phyloP scores from a whole-genome alignment of 2,797 vertebrate genomes.

The Florisuga fusca region DNA sequence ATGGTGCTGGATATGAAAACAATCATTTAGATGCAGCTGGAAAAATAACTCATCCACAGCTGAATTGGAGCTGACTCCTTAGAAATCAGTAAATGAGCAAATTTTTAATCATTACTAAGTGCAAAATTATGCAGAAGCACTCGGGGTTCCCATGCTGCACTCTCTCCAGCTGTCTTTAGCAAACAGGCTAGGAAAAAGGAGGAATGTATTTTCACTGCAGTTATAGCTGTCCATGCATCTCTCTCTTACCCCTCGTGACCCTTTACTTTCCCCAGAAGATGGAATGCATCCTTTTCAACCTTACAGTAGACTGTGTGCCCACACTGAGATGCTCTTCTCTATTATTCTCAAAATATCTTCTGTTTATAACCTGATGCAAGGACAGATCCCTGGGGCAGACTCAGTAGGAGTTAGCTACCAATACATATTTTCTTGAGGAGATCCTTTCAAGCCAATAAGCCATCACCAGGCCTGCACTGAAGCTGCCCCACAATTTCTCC shows the following conservation, averaged over 20 bases:
- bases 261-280: too few relatives aligned
- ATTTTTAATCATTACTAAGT: conserved; percentile 41
- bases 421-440: too few relatives aligned
- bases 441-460: too few relatives aligned
- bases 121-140: conserved; percentile 35
- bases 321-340: too few relatives aligned
- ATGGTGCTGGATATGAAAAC: conserved; percentile 45
- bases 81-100: conserved; percentile 58
- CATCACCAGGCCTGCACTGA: neutral
- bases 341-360: too few relatives aligned
- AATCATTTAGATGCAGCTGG: conserved; percentile 63
- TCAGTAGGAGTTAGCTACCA: too few relatives aligned
- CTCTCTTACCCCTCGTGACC: too few relatives aligned
- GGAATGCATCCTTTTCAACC: too few relatives aligned
- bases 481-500: neutral
- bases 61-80: conserved; percentile 45
- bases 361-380: too few relatives aligned
- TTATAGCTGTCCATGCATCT: neutral
- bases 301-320: too few relatives aligned
- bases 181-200: neutral
- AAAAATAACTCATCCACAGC: conserved; percentile 38
- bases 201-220: neutral
- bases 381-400: too few relatives aligned
- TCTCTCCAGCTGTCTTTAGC: conserved; percentile 29
- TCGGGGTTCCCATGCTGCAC: neutral